Base-by-base conservation (phyloP, 2,888 invertebrate species). In the Sphaeridia pumilis region DNA sequence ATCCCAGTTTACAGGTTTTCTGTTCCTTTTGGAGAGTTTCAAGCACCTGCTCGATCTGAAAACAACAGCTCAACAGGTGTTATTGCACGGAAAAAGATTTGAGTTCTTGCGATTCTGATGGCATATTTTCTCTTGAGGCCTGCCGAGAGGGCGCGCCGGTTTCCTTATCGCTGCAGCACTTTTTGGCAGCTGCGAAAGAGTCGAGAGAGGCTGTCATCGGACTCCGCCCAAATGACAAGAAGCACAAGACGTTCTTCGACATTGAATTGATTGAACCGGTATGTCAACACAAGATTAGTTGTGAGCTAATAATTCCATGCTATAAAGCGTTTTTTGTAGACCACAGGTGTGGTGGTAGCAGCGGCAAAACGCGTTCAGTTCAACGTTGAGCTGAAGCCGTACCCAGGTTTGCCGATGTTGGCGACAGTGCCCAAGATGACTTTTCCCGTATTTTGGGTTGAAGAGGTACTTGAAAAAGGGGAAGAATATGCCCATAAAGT, bases 41-140 rank as follows among this genome's bases (percentile, higher is more conserved):
- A 86, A 0, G 86, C 87, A 67, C 75, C 81, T 46, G n/a, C n/a
- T n/a, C n/a, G n/a, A n/a, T n/a, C n/a, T 75, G 77, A 1, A 70
- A 69, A 5, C 73, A 76, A 64, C 72, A 75, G 0, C 71, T 71
- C 3, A 72, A 76, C 35, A 74, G 73, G 58, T 80, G 80, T 64
- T 80, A 71, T 59, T 82, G 82, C 63, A 66, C 71, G 10, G 58
- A 61, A n/a, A 57, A 51, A 12, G 56, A 54, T 14, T 35, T 54
- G 35, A 72, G 83, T 0, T 79, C 83, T n/a, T 58, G 56, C 36
- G 31, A 58, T 25, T 42, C 52, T 20, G 47, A 50, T 28, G 58
- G 58, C 17, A 7, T 56, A 1, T 17, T 58, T 5, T 42, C 35
- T 10, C 49, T 53, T 20, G 26, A 49, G 1, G 45, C 41, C 17